Conservation (phyloP, 2,888 invertebrate genomes). For the Pseudococcus longispinus region DNA sequence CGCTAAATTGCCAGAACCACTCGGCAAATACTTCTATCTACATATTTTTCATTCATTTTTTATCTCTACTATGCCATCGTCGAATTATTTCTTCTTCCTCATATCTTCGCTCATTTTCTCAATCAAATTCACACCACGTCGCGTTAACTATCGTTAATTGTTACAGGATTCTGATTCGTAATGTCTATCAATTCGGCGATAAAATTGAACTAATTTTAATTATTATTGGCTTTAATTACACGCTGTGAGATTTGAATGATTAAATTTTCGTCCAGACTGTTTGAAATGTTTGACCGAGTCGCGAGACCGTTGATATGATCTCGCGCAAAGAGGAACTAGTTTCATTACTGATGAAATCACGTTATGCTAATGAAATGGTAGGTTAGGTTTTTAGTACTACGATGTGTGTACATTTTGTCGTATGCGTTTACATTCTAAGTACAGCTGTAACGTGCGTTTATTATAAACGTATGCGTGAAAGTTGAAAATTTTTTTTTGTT, state of each 20-base stretch:
- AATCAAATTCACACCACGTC: background rate
- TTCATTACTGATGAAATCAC: conserved; percentile 37
- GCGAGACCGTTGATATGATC: conserved; percentile 1
- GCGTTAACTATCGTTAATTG: background rate
- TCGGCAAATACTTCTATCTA: no score
- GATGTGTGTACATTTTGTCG: conserved; percentile 24
- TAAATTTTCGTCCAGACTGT: background rate
- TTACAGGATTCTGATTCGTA: background rate
- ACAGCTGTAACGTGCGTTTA: conserved; percentile 8
- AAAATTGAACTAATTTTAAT: conserved; percentile 28
- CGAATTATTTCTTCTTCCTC: no score
- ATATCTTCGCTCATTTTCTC: background rate
- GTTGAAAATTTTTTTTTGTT: background rate
- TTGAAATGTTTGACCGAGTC: conserved; percentile 1
- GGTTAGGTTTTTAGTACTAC: conserved; percentile 32
- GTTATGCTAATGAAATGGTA: conserved; percentile 38
- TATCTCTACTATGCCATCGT: background rate
- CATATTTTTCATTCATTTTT: no score
- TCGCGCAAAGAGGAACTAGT: conserved; percentile 32
- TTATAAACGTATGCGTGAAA: conserved; percentile 20
- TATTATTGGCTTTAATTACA: background rate
- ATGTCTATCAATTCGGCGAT: conserved; percentile 7
- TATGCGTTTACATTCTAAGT: conserved; percentile 30
- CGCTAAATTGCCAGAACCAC: no score
- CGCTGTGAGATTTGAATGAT: background rate